Conservation (phyloP, 2,888 invertebrate species). For the Pandemis corylana region DNA sequence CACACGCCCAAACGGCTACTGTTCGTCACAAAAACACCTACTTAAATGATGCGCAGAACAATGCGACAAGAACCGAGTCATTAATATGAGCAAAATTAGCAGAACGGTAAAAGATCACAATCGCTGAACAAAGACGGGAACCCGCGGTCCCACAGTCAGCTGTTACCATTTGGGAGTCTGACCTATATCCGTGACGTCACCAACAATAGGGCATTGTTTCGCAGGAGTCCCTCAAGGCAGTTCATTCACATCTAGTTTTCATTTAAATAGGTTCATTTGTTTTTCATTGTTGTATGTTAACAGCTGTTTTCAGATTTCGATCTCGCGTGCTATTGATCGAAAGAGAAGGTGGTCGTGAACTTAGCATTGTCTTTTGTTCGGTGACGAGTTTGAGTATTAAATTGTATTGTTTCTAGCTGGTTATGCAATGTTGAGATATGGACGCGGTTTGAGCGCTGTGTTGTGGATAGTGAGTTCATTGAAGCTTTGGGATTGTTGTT, state of each 20-base stretch:
- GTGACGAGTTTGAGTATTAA: conserved; percentile 63
- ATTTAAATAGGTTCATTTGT: conserved; percentile 79
- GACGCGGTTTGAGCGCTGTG: conserved; percentile 9
- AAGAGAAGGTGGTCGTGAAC: conserved; percentile 73
- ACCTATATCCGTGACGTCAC: conserved; percentile 83
- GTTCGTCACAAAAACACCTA: background rate
- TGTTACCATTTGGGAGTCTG: conserved; percentile 81
- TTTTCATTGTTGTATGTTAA: conserved; percentile 75
- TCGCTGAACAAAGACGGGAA: conserved; percentile 50
- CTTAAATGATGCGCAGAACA: background rate
- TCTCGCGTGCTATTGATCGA: conserved; percentile 71
- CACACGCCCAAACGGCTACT: background rate
- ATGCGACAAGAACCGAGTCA: conserved; percentile 1
- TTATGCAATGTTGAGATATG: conserved; percentile 54
- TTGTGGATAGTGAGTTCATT: conserved; percentile 7
- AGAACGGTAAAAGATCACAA: conserved; percentile 45
- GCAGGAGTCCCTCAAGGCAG: conserved; percentile 80
- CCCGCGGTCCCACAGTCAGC: conserved; percentile 75
- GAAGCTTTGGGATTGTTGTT: background rate
- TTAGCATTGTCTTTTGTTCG: conserved; percentile 67
- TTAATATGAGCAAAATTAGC: conserved; percentile 18
- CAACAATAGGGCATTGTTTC: conserved; percentile 84
- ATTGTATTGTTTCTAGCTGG: conserved; percentile 66
- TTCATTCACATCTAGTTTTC: conserved; percentile 81
- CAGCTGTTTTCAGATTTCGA: conserved; percentile 80